Evolutionary conservation across 2,113 vertebrate species (phyloP), one percentile per base, ranked within the genome.

Genomic region (Panthera leo): DNA sequence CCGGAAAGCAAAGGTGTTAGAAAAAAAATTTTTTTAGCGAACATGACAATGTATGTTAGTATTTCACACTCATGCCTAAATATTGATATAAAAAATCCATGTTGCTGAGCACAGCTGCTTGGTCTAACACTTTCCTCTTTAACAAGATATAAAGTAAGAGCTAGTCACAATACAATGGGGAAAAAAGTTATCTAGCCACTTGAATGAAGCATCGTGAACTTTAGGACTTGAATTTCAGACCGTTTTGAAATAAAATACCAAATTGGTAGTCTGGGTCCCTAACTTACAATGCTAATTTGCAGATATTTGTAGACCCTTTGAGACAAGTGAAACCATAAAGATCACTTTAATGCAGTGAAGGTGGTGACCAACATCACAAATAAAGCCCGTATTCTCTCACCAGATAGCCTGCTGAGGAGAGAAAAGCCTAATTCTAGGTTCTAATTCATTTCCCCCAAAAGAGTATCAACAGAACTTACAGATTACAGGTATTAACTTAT

Each of bases 331-430:
- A 29, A 92, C 55, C 45, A 61, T n/a, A 82, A 93, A 82, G 68
- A 70, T 75, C 27, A 92, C 31, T 55, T 95, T 75, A 96, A 85
- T n/a, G n/a, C 58, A 88, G 27, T 70, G 29, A 90, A 80, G 36
- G 11, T 78, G 5, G 14, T 27, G 51, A 78, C 6, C 36, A 71
- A 65, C 19, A 70, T 85, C 42, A 85, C 31, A 82, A 85, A 71
- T 21, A 55, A 93, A 78, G 53, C 14, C 31, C 5, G 13, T 14
- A 48, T 48, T 80, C 13, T 94, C 84, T 27, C 21, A 89, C 34
- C 5, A 42, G 6, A 86, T 21, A 84, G 14, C n/a, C 68, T 70
- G 16, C n/a, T 55, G n/a, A 34, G 39, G 25, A 42, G 21, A 29
- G 34, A 65, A 75, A 94, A 79, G 16, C 39, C 25, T 78, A 82